Base-by-base conservation (phyloP, 2,888 invertebrate species). In the Drosophila lutescens region DNA sequence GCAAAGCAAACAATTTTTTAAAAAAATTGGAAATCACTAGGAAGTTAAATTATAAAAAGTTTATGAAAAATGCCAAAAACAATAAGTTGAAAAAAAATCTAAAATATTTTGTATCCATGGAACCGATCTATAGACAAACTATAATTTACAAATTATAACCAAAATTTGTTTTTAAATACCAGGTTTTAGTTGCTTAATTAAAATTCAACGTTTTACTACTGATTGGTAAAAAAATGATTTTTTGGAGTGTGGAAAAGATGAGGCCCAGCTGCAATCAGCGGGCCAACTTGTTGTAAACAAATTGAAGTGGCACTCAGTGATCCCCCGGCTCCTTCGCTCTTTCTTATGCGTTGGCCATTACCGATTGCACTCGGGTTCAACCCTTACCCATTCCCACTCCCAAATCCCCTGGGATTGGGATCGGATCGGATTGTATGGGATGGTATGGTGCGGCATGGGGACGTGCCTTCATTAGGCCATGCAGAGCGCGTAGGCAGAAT, bases 391-490 rank as follows among this genome's bases (percentile, higher is more conserved):
- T 15, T 53, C 47, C 38, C 51, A 23, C 26, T 26, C 26, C 26
- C 26, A 26, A 26, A 8, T 36, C 32, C 12, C 23, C 23, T 7
- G 26, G 53, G 34, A 34, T 34, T 12, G 34, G 74, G 43, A 30
- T 47, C 47, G 47, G 30, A 46, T 46, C 26, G 46, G 12, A 47
- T 47, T 30, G 47, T 9, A 47, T 23, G 8, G 23, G 13, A 13
- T 23, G 13, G 44, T 3, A 46, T 46, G 46, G 46, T n/a, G 9
- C 26, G 38, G 74, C 13, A 51, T 57, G 60, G 58, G 62, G 62
- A 85, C 86, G 82, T 80, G 85, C 85, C 85, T 80, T 81, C 82
- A 85, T 80, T 85, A 85, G 82, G 68, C 79, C 63, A 84, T 84
- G 79, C 84, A 55, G 55, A 23, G 44, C 68, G 81, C 79, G 81